Evolutionary conservation across 2,113 vertebrate species (phyloP).

Genomic region (Bolborhynchus lineola): DNA sequence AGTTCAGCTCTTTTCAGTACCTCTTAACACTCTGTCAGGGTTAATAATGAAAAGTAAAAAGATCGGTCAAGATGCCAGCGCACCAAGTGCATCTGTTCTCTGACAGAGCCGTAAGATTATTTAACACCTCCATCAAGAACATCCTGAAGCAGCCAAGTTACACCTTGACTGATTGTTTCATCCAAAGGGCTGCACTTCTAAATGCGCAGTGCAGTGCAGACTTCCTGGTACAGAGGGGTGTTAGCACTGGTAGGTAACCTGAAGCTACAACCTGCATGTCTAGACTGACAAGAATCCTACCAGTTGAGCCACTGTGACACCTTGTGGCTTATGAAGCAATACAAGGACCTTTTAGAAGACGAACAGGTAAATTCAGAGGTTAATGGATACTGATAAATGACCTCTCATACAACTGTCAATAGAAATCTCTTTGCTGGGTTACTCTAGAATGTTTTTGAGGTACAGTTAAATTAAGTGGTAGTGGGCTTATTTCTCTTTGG

Average conservation of each 20-base stretch:
- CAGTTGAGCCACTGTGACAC: conserved; percentile 40
- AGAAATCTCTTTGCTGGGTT: background rate
- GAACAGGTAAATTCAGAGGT: background rate
- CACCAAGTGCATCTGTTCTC: background rate
- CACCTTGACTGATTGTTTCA: background rate
- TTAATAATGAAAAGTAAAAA: background rate
- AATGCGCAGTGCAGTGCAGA: background rate
- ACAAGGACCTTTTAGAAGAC: background rate
- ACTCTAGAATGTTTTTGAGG: background rate
- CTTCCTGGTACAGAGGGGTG: background rate
- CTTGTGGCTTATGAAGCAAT: conserved; percentile 12
- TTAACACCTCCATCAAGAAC: background rate
- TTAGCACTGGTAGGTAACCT: background rate
- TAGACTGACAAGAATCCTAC: conserved; percentile 43
- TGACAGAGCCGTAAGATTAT: background rate
- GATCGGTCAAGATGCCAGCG: background rate
- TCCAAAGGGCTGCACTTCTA: background rate
- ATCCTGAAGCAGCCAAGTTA: background rate
- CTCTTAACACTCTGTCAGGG: background rate
- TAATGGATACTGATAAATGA: background rate
- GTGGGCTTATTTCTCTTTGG: background rate
- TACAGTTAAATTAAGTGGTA: background rate
- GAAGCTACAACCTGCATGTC: conserved; percentile 10
- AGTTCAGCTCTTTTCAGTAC: background rate
- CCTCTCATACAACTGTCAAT: background rate